A percentile compares a stretch with the other conserved stretches of the same genome.
These are phyloP conservation scores for Rhinophrynus dorsalis DNA, from an alignment of 2,797 vertebrate genomes.

Conservation along the genomic window DNA sequence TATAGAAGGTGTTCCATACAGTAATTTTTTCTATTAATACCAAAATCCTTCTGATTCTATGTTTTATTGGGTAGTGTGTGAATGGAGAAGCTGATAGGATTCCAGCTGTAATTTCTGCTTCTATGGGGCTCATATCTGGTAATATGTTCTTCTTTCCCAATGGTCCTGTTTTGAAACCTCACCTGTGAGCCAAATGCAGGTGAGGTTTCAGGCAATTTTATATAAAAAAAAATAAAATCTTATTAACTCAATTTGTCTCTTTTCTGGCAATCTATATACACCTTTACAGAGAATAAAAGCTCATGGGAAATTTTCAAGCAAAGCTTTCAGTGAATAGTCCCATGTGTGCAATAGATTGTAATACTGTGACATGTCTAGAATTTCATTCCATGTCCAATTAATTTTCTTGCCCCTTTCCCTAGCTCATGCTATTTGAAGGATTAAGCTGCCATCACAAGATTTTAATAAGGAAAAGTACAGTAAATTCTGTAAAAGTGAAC, in stretches of 20 bases:
- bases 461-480: slow-evolving; percentile 35
- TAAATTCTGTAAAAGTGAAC: not conserved
- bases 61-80: too few species aligned
- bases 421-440: slow-evolving; percentile 39
- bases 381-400: slow-evolving; percentile 48
- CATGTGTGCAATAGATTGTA: slow-evolving; percentile 45
- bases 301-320: slow-evolving; percentile 46
- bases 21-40: too few species aligned
- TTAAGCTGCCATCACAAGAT: slow-evolving; percentile 34
- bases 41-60: too few species aligned
- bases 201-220: not conserved
- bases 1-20: too few species aligned
- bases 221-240: slow-evolving; percentile 12
- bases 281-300: slow-evolving; percentile 36
- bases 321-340: slow-evolving; percentile 39
- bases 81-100: too few species aligned
- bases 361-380: slow-evolving; percentile 47
- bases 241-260: slow-evolving; percentile 30
- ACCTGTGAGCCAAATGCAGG: slow-evolving; percentile 21
- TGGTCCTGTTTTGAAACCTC: not conserved
- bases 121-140: too few species aligned
- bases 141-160: too few species aligned
- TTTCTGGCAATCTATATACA: slow-evolving; percentile 31
- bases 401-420: slow-evolving; percentile 40
- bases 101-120: too few species aligned